Evolutionary conservation across 2,797 vertebrate genomes (phyloP).

Genomic region (Catamblyrhynchus diadema): DNA sequence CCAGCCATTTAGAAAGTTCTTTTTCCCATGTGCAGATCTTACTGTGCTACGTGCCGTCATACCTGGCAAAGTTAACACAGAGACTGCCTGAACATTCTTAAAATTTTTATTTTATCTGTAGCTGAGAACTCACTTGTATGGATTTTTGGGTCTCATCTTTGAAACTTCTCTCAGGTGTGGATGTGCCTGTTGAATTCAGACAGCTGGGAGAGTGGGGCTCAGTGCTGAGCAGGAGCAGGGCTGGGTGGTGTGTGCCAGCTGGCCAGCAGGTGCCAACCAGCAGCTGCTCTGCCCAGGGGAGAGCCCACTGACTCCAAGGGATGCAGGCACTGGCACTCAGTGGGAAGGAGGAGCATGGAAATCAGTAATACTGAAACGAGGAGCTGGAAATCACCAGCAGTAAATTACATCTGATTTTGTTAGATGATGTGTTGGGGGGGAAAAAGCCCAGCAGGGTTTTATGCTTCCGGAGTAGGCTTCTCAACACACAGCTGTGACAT

Average conservation of each 20-base stretch:
- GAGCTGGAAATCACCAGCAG: background rate
- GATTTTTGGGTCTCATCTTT: background rate
- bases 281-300: background rate
- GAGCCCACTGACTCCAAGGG: background rate
- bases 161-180: background rate
- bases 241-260: background rate
- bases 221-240: background rate
- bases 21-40: background rate
- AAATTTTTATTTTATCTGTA: background rate
- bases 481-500: background rate
- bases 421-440: background rate
- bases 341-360: background rate
- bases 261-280: background rate
- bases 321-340: background rate
- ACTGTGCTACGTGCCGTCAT: fast-evolving
- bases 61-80: background rate
- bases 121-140: background rate
- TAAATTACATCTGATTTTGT: background rate
- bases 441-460: background rate
- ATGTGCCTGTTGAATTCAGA: background rate
- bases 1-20: background rate
- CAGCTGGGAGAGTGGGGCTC: background rate
- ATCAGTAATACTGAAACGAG: background rate
- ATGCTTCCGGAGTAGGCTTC: background rate
- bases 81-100: background rate